Conservation (phyloP, 2,113 vertebrate genomes). For the Prionailurus viverrinus region DNA sequence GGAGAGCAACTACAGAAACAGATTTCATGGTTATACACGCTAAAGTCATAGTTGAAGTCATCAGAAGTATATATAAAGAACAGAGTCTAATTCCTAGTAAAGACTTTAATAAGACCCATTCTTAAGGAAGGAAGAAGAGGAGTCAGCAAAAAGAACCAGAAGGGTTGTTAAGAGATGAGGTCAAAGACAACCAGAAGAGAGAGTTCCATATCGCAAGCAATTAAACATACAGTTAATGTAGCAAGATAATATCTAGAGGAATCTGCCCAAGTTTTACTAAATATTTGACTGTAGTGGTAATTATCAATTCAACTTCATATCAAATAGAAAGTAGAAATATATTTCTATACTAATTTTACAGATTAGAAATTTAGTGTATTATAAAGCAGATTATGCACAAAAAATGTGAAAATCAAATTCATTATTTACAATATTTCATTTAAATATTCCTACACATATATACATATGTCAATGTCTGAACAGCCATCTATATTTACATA, state of each 20-base stretch:
- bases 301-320: not conserved
- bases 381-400: not conserved
- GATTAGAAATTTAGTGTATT: not conserved
- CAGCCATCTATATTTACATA: not conserved
- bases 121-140: not conserved
- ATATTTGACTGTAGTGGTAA: not conserved
- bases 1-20: not conserved
- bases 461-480: not conserved
- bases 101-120: not conserved
- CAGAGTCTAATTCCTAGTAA: not conserved
- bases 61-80: not conserved
- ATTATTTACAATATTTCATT: not conserved
- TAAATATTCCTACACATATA: not conserved
- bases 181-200: not conserved
- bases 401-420: constrained; percentile 12
- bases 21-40: not conserved
- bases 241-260: not conserved
- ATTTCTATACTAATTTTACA: not conserved
- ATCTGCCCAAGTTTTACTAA: not conserved
- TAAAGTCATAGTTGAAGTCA: not conserved
- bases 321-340: not conserved
- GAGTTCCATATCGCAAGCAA: not conserved
- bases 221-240: not conserved
- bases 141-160: not conserved
- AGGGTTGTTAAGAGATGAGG: not conserved